Evolutionary conservation across 2,113 vertebrate species (phyloP), one percentile per base, ranked within the genome.

Genomic region (Mormoops blainvillei): DNA sequence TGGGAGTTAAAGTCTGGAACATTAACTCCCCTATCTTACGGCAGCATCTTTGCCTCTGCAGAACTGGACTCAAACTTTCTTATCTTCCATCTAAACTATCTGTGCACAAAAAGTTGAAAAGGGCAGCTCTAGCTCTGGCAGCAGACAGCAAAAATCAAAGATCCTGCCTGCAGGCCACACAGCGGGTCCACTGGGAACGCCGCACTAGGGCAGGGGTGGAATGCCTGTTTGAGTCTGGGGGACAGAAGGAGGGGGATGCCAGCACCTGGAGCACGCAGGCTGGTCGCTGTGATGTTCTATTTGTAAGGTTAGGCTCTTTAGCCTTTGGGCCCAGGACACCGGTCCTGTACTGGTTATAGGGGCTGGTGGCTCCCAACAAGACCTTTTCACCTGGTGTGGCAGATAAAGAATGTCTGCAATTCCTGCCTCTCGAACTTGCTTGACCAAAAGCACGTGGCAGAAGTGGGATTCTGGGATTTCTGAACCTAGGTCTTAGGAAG

Each of bases 91-190:
- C 56, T 71, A 74, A 95, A 82, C 54, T 20, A 84, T 48, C 41
- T 89, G 68, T 67, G 88, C 94, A 73, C 63, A 48, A 95, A 89
- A 89, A 41, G 3, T 18, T 52, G 81, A 90, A 91, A 74, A 78
- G 36, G 36, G 52, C 31, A 90, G 80, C 50, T 88, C 77, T 45
- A 56, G 31, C 4, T 61, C 81, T 96, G 65, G 82, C 36, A 48
- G 54, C 38, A 94, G 58, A 61, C 1, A 15, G 90, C 56, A 81
- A 71, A 96, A 91, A 50, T 5, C 52, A 71, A 76, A 94, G n/a
- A 28, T 77, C 50, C 5, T 90, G 52, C 18, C 68, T 33, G 56
- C 11, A 63, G 73, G 31, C 20, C 10, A 7, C 65, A 48, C 36
- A 31, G 4, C 20, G 24, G 43, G 14, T 71, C 28, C 56, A 2